phyloP scores from a whole-genome alignment of 2,888 invertebrate species.

The Drosophila eohydei region DNA sequence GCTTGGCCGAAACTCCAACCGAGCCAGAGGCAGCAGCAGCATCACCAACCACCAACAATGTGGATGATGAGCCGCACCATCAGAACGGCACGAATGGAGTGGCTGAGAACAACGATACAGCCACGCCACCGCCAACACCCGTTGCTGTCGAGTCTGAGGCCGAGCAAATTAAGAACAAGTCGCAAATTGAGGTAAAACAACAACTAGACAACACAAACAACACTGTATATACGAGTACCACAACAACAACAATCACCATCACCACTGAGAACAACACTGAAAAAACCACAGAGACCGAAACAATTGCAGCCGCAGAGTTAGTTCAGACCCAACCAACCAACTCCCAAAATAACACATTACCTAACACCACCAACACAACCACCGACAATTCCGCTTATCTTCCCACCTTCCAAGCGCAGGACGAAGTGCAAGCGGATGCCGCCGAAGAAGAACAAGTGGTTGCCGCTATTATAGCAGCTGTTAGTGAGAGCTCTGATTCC shows the following conservation, averaged over 20 bases:
- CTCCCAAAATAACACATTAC: constrained; percentile 58
- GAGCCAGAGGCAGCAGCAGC: constrained; percentile 56
- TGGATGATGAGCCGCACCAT: constrained; percentile 69
- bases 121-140: constrained; percentile 77
- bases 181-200: constrained; percentile 83
- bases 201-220: constrained; percentile 61
- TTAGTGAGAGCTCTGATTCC: constrained; percentile 58
- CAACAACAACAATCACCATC: constrained; percentile 60
- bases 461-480: constrained; percentile 70
- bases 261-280: constrained; percentile 54
- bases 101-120: constrained; percentile 43
- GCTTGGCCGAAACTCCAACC: constrained; percentile 65
- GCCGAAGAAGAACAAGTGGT: constrained; percentile 67
- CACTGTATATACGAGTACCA: constrained; percentile 76
- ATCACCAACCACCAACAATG: constrained; percentile 32
- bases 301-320: constrained; percentile 77
- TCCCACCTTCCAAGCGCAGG: constrained; percentile 46
- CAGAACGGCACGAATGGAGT: constrained; percentile 77
- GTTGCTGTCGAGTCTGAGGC: constrained; percentile 65
- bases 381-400: constrained; percentile 38
- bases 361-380: constrained; percentile 46
- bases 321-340: constrained; percentile 71
- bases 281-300: constrained; percentile 63
- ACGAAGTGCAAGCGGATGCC: constrained; percentile 30
- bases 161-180: constrained; percentile 75